A percentile compares a stretch with the other conserved stretches of the same genome.
Evolutionary conservation across 2,888 invertebrate genomes (phyloP).

Genomic region (Cryptus viduatorius): DNA sequence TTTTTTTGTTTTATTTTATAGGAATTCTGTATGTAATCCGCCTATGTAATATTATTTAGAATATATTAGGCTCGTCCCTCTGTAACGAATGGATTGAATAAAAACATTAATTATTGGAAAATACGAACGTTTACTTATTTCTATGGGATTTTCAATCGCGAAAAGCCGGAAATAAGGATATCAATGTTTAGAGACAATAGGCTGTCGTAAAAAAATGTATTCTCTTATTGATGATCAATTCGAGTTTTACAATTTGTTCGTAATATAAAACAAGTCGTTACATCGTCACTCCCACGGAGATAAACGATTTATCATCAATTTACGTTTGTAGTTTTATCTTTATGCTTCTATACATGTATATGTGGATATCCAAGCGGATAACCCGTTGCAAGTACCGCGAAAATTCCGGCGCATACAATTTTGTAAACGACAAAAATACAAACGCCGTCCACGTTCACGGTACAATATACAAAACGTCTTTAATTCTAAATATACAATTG

Average conservation of each 20-base stretch:
- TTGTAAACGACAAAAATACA: constrained; percentile 25
- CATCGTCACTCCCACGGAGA: constrained; percentile 41
- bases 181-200: background rate
- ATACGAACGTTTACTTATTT: background rate
- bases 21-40: constrained; percentile 61
- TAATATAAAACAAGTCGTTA: constrained; percentile 59
- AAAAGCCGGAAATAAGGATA: background rate
- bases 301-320: constrained; percentile 30
- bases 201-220: constrained; percentile 62
- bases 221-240: constrained; percentile 60
- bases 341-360: constrained; percentile 5
- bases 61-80: constrained; percentile 61
- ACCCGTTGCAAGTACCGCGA: constrained; percentile 27
- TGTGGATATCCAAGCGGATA: constrained; percentile 31
- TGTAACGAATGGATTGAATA: constrained; percentile 69
- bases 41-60: constrained; percentile 64
- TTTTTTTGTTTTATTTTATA: constrained; percentile 62
- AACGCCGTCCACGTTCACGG: constrained; percentile 6
- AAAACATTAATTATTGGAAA: constrained; percentile 70
- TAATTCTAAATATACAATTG: constrained; percentile 62
- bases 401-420: background rate
- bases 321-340: constrained; percentile 27
- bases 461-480: constrained; percentile 57
- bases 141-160: background rate
- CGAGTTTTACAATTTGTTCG: constrained; percentile 55